Conservation (phyloP, 1,140 invertebrate genomes). For the Diprion similis region DNA sequence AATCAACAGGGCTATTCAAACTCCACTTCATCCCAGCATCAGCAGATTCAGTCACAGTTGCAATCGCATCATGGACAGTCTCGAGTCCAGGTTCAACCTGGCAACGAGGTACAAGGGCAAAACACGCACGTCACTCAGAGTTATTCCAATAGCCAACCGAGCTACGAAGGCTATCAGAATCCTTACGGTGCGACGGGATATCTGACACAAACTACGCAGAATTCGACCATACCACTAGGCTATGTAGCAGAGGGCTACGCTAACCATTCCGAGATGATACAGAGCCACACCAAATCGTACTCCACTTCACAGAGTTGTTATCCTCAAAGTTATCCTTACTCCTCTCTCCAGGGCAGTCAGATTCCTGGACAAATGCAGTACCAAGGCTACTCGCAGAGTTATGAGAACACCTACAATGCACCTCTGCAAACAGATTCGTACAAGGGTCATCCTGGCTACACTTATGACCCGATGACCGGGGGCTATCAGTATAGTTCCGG, state of each 20-base stretch:
- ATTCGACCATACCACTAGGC: conserved; percentile 8
- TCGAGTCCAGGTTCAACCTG: background rate
- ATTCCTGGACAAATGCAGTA: conserved; percentile 36
- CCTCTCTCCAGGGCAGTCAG: conserved; percentile 32
- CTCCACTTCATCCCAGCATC: conserved; percentile 25
- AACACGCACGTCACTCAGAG: background rate
- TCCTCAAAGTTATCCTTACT: conserved; percentile 43
- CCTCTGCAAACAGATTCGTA: conserved; percentile 53
- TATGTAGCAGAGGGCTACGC: conserved; percentile 28
- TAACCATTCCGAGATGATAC: conserved; percentile 47
- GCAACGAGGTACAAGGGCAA: background rate
- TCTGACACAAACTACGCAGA: conserved; percentile 18
- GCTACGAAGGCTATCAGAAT: background rate
- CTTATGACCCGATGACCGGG: conserved; percentile 57
- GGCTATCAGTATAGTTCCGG: conserved; percentile 64
- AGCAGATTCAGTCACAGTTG: conserved; percentile 14
- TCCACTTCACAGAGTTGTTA: conserved; percentile 34
- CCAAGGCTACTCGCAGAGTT: conserved; percentile 35
- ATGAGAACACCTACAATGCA: conserved; percentile 33
- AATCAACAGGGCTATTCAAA: conserved; percentile 4
- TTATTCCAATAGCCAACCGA: background rate
- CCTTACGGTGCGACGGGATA: conserved; percentile 19
- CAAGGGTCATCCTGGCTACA: conserved; percentile 64
- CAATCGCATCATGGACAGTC: background rate
- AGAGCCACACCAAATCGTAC: conserved; percentile 49